A percentile compares a stretch with the other conserved stretches of the same genome.
Evolutionary conservation across 2,113 vertebrate genomes (phyloP).

Genomic region (Oriolus oriolus): DNA sequence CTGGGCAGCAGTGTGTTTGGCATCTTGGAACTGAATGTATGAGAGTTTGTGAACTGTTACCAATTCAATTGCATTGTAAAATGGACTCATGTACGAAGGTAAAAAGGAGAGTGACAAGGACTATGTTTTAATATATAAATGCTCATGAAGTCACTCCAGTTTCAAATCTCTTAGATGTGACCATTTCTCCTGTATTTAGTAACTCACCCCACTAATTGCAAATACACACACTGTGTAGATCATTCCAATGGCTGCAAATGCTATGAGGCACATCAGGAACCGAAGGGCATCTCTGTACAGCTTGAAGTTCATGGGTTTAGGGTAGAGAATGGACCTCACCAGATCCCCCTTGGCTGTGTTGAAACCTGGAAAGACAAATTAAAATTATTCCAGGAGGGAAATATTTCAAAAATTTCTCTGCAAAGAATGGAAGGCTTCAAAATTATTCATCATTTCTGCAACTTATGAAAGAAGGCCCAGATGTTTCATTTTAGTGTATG

Average conservation of each 20-base stretch:
- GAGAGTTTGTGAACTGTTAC: not conserved
- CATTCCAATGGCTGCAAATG: conserved; percentile 73
- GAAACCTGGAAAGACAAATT: conserved; percentile 69
- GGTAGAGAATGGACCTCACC: conserved; percentile 80
- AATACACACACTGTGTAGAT: conserved; percentile 76
- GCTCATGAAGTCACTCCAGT: not conserved
- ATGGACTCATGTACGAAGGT: not conserved
- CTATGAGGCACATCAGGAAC: conserved; percentile 74
- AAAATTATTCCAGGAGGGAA: not conserved
- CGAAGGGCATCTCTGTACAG: conserved; percentile 75
- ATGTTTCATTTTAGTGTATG: not conserved
- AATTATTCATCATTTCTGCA: not conserved
- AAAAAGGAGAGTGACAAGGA: not conserved
- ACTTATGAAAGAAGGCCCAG: not conserved
- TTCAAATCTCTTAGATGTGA: not conserved
- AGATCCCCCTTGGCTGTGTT: conserved; percentile 80
- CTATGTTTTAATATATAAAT: not conserved
- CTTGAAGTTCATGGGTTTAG: conserved; percentile 78
- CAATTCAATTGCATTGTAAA: not conserved
- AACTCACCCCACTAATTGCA: conserved; percentile 70
- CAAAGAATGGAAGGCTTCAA: not conserved
- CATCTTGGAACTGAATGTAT: not conserved
- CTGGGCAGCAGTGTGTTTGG: not conserved
- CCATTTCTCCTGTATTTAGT: not conserved
- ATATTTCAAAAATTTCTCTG: not conserved